phyloP scores from a whole-genome alignment of 2,888 invertebrate species.

The Diarsia dahlii region DNA sequence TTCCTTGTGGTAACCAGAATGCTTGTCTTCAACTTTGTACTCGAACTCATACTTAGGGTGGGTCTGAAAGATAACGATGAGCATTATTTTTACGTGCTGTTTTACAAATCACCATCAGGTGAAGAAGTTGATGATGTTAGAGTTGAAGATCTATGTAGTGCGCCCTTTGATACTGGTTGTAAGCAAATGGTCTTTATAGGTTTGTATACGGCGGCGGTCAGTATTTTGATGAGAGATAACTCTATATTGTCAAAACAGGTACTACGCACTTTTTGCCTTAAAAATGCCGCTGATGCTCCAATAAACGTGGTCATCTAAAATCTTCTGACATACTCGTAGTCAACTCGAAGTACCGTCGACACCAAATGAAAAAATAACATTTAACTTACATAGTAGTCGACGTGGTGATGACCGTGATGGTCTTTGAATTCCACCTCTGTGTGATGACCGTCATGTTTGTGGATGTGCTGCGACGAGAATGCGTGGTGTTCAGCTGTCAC shows the following conservation, averaged over 20 bases:
- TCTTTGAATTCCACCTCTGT: conserved; percentile 53
- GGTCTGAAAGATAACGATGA: conserved; percentile 53
- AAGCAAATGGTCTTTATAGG: not conserved
- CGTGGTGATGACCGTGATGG: conserved; percentile 58
- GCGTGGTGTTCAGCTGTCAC: conserved; percentile 51
- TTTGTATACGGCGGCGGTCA: not conserved
- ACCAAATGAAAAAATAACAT: not conserved
- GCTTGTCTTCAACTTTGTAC: conserved; percentile 86
- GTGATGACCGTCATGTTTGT: conserved; percentile 69
- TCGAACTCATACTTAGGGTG: conserved; percentile 79
- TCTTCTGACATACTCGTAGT: not conserved
- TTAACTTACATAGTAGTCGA: conserved; percentile 65
- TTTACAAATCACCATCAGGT: not conserved
- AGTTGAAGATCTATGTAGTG: not conserved
- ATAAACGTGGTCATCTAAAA: not conserved
- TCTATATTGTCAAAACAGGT: not conserved
- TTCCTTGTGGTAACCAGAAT: conserved; percentile 90
- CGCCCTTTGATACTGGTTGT: not conserved
- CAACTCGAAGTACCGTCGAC: not conserved
- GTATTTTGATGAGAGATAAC: not conserved
- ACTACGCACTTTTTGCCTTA: too few species aligned
- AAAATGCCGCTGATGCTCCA: not conserved
- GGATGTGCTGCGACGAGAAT: conserved; percentile 71
- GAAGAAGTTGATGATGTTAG: not conserved
- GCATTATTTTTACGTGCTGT: not conserved